phyloP scores from a whole-genome alignment of 2,888 invertebrate species.

The Amphimallon solstitiale region DNA sequence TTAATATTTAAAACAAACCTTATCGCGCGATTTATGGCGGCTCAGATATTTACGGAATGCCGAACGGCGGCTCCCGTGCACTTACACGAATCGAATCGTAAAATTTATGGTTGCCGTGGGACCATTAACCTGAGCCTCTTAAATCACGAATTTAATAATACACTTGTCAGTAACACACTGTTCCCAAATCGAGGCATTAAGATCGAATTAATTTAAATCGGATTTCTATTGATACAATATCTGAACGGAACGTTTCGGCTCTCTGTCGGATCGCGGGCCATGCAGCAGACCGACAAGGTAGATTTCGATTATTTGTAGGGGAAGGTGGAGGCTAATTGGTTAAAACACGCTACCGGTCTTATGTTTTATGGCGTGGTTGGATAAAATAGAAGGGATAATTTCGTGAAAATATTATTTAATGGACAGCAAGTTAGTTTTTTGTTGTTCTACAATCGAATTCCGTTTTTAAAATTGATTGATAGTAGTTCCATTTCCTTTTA shows the following conservation, averaged over 20 bases:
- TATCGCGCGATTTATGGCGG: slow-evolving; percentile 27
- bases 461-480: no score
- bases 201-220: slow-evolving; percentile 43
- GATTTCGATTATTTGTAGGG: no score
- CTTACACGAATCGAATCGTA: slow-evolving; percentile 30
- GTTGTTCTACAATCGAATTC: no score
- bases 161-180: slow-evolving; percentile 52
- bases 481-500: no score
- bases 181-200: slow-evolving; percentile 41
- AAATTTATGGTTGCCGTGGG: slow-evolving; percentile 30
- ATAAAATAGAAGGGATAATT: no score
- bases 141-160: slow-evolving; percentile 54
- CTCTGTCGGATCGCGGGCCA: slow-evolving; percentile 6
- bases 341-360: slow-evolving; percentile 22
- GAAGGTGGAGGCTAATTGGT: slow-evolving; percentile 7
- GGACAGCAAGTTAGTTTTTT: no score
- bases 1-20: slow-evolving; percentile 30
- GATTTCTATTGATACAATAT: slow-evolving; percentile 38
- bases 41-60: slow-evolving; percentile 33
- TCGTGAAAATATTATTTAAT: no score
- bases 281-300: no score
- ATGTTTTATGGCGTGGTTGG: no score
- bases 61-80: slow-evolving; percentile 1
- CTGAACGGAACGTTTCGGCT: slow-evolving; percentile 18
- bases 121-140: slow-evolving; percentile 48